Conservation (phyloP, 2,797 vertebrate species). For the Hydrophis major region DNA sequence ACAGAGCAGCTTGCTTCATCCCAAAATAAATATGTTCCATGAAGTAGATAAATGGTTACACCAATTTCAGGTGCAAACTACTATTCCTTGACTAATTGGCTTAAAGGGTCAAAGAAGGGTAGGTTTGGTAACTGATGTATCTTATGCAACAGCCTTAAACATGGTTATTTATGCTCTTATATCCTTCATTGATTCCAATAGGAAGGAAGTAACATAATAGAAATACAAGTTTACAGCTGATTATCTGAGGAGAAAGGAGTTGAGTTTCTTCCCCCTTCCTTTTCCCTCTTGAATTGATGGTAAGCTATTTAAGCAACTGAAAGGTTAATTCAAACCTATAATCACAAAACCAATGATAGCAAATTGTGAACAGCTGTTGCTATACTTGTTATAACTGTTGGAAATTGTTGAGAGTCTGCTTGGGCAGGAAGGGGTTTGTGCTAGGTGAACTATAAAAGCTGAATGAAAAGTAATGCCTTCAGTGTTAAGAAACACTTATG, state of each 20-base stretch:
- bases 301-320: neutral
- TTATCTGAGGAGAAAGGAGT: neutral
- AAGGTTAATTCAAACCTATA: neutral
- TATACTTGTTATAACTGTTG: neutral
- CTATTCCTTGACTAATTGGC: neutral
- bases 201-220: neutral
- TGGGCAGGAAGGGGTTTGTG: neutral
- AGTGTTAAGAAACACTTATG: neutral
- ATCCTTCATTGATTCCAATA: neutral
- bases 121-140: neutral
- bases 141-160: neutral
- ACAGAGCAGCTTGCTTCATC: neutral
- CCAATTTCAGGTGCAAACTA: neutral
- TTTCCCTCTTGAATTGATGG: neutral
- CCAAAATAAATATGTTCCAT: neutral
- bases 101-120: neutral
- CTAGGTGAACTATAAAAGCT: neutral
- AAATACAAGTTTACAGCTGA: neutral
- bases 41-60: neutral
- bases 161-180: neutral
- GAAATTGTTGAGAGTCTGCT: neutral
- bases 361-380: neutral
- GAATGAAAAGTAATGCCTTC: neutral
- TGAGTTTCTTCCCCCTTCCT: neutral
- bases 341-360: neutral